These are phyloP conservation scores for Odobenus rosmarus DNA, from an alignment of 2,113 vertebrate species.

Conservation along the genomic window DNA sequence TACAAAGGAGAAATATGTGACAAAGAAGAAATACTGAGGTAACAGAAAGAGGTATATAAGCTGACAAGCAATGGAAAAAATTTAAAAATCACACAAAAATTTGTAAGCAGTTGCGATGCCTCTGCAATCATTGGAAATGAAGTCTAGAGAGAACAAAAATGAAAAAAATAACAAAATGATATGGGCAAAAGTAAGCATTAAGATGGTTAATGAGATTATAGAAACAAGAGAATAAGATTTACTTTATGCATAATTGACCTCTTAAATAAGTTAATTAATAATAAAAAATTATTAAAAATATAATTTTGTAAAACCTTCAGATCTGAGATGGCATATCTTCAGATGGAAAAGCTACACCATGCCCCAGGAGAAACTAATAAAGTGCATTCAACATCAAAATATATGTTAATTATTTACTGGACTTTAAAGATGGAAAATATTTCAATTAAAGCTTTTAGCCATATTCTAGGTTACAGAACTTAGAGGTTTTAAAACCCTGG, in stretches of 20 bases:
- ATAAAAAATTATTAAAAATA: neutral
- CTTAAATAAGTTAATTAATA: neutral
- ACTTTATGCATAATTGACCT: neutral
- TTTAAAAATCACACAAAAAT: neutral
- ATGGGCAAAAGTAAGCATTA: neutral
- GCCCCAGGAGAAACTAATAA: neutral
- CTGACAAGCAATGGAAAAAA: neutral
- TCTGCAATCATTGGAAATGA: neutral
- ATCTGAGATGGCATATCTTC: neutral
- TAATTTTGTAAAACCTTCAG: neutral
- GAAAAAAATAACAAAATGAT: neutral
- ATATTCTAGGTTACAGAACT: neutral
- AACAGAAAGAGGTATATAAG: neutral
- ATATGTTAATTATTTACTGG: neutral
- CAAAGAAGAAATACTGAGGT: neutral
- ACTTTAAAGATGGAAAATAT: neutral
- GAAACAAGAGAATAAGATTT: neutral
- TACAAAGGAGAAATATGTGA: neutral
- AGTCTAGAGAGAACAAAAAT: neutral
- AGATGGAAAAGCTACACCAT: neutral
- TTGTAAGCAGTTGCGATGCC: neutral
- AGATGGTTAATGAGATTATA: neutral
- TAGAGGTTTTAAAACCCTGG: neutral
- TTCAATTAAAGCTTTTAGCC: neutral
- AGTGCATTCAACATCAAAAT: neutral